Conservation (phyloP, 2,888 invertebrate species). For the Meandrusa payeni region DNA sequence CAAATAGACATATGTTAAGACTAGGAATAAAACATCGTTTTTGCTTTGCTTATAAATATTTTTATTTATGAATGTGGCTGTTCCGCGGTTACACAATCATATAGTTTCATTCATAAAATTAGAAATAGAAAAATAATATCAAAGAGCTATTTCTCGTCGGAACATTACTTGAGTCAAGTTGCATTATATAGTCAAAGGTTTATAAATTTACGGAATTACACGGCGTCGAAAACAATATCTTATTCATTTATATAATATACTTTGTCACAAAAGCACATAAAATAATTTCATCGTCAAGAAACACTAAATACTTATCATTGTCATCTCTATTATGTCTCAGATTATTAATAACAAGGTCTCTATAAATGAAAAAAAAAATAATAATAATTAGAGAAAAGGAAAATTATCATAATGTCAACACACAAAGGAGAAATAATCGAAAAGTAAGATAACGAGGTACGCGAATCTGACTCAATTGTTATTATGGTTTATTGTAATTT, state of each 20-base stretch:
- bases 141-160: constrained; percentile 73
- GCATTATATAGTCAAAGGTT: constrained; percentile 39
- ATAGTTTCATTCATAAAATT: constrained; percentile 75
- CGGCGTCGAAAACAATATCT: constrained; percentile 39
- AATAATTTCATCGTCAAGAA: constrained; percentile 42
- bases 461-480: constrained; percentile 50
- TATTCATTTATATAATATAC: constrained; percentile 30
- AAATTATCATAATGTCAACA: constrained; percentile 61
- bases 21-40: constrained; percentile 55
- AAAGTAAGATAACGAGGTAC: constrained; percentile 33
- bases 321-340: constrained; percentile 65
- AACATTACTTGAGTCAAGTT: constrained; percentile 66
- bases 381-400: constrained; percentile 49
- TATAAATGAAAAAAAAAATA: constrained; percentile 60
- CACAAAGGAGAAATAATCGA: constrained; percentile 57
- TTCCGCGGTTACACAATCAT: constrained; percentile 72
- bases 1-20: too few species aligned
- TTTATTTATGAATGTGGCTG: constrained; percentile 77
- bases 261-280: constrained; percentile 49
- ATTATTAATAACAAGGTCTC: constrained; percentile 57
- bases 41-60: constrained; percentile 68
- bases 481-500: constrained; percentile 61
- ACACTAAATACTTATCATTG: constrained; percentile 48
- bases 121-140: constrained; percentile 81
- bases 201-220: constrained; percentile 29